These are phyloP conservation scores for Podotricha telesiphe DNA, from an alignment of 2,888 invertebrate species.

Conservation along the genomic window DNA sequence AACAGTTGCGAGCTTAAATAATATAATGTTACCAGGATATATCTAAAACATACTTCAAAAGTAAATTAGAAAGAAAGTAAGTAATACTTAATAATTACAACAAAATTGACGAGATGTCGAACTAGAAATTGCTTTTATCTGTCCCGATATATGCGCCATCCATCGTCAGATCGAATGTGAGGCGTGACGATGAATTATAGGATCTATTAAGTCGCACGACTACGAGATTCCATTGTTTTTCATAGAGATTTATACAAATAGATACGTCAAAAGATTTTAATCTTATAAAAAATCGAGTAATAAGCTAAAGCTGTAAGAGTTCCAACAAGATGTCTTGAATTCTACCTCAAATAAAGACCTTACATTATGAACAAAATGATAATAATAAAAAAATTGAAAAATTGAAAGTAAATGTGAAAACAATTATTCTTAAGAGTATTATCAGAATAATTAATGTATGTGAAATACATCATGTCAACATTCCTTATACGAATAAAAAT, in stretches of 20 bases:
- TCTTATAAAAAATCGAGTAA: background rate
- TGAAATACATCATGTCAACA: background rate
- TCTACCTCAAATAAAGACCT: too few relatives aligned
- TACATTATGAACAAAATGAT: too few relatives aligned
- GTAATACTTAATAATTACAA: constrained; percentile 33
- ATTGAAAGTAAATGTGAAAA: too few relatives aligned
- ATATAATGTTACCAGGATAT: background rate
- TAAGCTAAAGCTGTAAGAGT: too few relatives aligned
- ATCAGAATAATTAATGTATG: background rate
- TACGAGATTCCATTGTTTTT: constrained; percentile 66
- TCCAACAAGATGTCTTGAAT: background rate
- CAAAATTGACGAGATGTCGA: constrained; percentile 28
- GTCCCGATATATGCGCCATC: constrained; percentile 57
- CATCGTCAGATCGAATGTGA: constrained; percentile 72
- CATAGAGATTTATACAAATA: constrained; percentile 31
- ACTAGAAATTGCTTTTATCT: constrained; percentile 41
- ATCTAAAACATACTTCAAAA: background rate
- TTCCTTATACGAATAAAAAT: background rate
- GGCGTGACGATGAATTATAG: constrained; percentile 78
- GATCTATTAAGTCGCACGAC: constrained; percentile 80
- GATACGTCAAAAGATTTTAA: constrained; percentile 19
- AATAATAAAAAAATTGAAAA: too few relatives aligned
- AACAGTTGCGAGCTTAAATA: constrained; percentile 6
- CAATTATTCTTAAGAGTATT: too few relatives aligned
- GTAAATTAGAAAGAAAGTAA: background rate